Percentiles rank a stretch among this genome's conserved stretches.
Evolutionary conservation across 2,888 invertebrate species (phyloP).

Genomic region (Lydus trimaculatus): DNA sequence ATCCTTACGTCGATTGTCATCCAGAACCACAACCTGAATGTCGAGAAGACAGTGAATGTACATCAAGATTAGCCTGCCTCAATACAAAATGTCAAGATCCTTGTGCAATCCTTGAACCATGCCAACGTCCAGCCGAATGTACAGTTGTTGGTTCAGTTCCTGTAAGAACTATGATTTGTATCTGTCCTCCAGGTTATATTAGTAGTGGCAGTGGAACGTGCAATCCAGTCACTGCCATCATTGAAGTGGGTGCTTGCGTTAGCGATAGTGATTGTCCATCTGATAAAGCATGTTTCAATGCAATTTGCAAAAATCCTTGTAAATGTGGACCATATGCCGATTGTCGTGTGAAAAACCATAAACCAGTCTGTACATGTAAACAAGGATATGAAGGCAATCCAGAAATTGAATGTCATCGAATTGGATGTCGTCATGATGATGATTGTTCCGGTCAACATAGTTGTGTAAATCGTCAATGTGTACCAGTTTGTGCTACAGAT

Average conservation of each 20-base stretch:
- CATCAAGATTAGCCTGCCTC: slow-evolving; percentile 80
- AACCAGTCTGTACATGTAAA: slow-evolving; percentile 86
- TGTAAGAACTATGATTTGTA: slow-evolving; percentile 87
- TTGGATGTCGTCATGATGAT: slow-evolving; percentile 75
- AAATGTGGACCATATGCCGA: slow-evolving; percentile 85
- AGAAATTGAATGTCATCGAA: slow-evolving; percentile 78
- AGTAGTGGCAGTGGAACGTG: slow-evolving; percentile 85
- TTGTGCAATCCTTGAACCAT: slow-evolving; percentile 79
- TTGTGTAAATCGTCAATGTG: slow-evolving; percentile 84
- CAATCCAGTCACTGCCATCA: slow-evolving; percentile 70
- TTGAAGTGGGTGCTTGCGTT: slow-evolving; percentile 73
- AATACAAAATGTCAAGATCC: slow-evolving; percentile 84
- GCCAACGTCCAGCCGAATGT: slow-evolving; percentile 80
- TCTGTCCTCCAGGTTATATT: slow-evolving; percentile 88
- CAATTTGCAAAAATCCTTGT: slow-evolving; percentile 84
- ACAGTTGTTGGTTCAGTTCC: slow-evolving; percentile 82
- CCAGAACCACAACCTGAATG: slow-evolving; percentile 79
- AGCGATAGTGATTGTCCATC: slow-evolving; percentile 80
- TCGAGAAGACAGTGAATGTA: slow-evolving; percentile 82
- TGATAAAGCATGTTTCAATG: slow-evolving; percentile 81
- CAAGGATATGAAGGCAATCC: slow-evolving; percentile 87
- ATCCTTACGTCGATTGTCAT: slow-evolving; percentile 82
- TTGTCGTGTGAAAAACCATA: slow-evolving; percentile 84
- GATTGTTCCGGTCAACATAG: slow-evolving; percentile 84
- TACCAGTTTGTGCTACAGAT: slow-evolving; percentile 79